These are phyloP conservation scores for Iphiclides podalirius DNA, from an alignment of 2,888 invertebrate species.

Conservation along the genomic window DNA sequence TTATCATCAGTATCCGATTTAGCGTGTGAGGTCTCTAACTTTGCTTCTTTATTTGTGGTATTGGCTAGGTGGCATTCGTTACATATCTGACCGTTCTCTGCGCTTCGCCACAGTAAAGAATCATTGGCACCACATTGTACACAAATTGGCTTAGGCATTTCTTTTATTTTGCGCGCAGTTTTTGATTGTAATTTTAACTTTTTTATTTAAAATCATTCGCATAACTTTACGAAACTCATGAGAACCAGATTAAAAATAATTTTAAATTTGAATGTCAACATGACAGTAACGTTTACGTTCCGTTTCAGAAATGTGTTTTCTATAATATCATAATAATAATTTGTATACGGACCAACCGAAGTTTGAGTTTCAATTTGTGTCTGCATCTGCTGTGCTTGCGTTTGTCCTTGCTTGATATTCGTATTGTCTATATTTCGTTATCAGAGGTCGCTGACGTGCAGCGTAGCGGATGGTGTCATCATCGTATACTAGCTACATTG, in stretches of 20 bases:
- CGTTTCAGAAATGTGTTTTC: background rate
- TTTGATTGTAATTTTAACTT: conserved; percentile 6
- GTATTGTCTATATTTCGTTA: too few relatives aligned
- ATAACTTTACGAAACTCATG: conserved; percentile 3
- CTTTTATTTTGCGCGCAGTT: conserved; percentile 36
- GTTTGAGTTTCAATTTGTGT: too few relatives aligned
- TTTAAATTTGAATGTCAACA: background rate
- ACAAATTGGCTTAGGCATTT: conserved; percentile 83
- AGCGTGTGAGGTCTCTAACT: conserved; percentile 41
- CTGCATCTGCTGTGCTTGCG: too few relatives aligned
- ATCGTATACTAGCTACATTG: too few relatives aligned
- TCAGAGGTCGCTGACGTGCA: too few relatives aligned
- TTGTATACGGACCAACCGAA: too few relatives aligned
- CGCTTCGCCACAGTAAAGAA: conserved; percentile 87
- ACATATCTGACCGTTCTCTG: conserved; percentile 87
- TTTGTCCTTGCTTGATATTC: too few relatives aligned
- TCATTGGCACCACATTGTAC: conserved; percentile 85
- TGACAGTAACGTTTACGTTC: background rate
- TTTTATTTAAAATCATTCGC: conserved; percentile 9
- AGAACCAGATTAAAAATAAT: conserved; percentile 1
- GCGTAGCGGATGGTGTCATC: too few relatives aligned
- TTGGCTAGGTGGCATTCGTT: conserved; percentile 84
- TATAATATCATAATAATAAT: too few relatives aligned
- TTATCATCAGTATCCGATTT: conserved; percentile 55
- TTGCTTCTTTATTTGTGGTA: conserved; percentile 51